Conservation (phyloP, 2,797 vertebrate genomes). For the Acanthiza pusilla region DNA sequence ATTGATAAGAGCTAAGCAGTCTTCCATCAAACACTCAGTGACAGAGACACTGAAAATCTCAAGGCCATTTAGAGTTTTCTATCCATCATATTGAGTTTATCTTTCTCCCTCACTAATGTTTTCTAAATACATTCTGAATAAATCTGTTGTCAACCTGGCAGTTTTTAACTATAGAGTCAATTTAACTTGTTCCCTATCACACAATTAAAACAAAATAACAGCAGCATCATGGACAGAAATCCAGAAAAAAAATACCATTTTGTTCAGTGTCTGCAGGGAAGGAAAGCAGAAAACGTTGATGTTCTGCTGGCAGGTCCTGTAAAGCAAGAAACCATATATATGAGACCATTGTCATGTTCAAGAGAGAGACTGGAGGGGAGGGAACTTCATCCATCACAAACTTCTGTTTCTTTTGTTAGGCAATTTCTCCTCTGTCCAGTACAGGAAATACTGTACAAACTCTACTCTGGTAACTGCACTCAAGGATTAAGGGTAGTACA, state of each 20-base stretch:
- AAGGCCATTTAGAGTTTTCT: neutral
- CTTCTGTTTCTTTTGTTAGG: neutral
- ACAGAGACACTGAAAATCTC: neutral
- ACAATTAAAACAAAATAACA: neutral
- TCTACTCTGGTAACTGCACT: neutral
- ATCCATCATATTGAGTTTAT: neutral
- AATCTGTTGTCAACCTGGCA: neutral
- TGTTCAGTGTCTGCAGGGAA: neutral
- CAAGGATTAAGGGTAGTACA: neutral
- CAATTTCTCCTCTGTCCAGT: neutral
- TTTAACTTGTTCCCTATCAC: neutral
- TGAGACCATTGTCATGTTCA: neutral
- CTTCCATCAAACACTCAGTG: neutral
- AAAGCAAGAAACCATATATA: neutral
- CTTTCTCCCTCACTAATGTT: neutral
- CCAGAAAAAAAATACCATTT: neutral
- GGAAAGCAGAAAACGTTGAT: neutral
- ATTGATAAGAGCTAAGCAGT: neutral
- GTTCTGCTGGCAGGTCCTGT: neutral
- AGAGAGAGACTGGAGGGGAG: neutral
- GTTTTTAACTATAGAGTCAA: neutral
- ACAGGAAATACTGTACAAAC: neutral
- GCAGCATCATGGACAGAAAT: neutral
- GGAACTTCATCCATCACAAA: neutral
- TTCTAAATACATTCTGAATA: neutral